Evolutionary conservation across 2,888 invertebrate species (phyloP).

Genomic region (Melieria crassipennis): DNA sequence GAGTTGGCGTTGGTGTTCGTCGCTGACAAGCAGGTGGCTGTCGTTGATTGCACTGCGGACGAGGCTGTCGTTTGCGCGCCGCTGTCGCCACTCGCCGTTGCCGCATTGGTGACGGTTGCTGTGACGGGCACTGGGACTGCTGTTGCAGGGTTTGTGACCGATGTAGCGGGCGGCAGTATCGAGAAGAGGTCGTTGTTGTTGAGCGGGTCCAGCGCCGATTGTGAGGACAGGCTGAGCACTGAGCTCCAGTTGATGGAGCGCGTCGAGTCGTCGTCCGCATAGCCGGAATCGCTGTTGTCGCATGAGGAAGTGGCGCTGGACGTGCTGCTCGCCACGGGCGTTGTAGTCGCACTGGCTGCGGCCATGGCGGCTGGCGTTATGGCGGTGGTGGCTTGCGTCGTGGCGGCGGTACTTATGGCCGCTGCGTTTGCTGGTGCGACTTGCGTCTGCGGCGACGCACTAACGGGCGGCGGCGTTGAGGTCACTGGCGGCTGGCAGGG

Average conservation of each 20-base stretch:
- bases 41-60: constrained; percentile 52
- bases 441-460: constrained; percentile 36
- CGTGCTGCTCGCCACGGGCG: constrained; percentile 51
- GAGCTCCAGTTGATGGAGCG: constrained; percentile 92
- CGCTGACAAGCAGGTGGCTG: constrained; percentile 26
- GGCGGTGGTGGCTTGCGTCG: constrained; percentile 28
- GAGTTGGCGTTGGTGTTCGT: constrained; percentile 36
- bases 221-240: constrained; percentile 85
- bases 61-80: constrained; percentile 48
- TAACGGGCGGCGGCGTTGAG: constrained; percentile 33
- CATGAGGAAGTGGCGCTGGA: constrained; percentile 43
- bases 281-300: constrained; percentile 77
- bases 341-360: constrained; percentile 36
- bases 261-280: constrained; percentile 79
- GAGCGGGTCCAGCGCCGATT: constrained; percentile 84
- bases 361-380: constrained; percentile 24
- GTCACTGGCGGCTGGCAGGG: constrained; percentile 64
- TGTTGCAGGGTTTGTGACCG: constrained; percentile 54
- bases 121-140: constrained; percentile 53
- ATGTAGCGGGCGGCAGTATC: constrained; percentile 58
- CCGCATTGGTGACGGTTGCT: constrained; percentile 11
- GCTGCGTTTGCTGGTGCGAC: constrained; percentile 27
- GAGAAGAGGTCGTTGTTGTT: constrained; percentile 80
- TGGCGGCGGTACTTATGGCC: constrained; percentile 42
- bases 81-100: constrained; percentile 25